phyloP scores from a whole-genome alignment of 2,797 vertebrate genomes.

The Aselliscus stoliczkanus region DNA sequence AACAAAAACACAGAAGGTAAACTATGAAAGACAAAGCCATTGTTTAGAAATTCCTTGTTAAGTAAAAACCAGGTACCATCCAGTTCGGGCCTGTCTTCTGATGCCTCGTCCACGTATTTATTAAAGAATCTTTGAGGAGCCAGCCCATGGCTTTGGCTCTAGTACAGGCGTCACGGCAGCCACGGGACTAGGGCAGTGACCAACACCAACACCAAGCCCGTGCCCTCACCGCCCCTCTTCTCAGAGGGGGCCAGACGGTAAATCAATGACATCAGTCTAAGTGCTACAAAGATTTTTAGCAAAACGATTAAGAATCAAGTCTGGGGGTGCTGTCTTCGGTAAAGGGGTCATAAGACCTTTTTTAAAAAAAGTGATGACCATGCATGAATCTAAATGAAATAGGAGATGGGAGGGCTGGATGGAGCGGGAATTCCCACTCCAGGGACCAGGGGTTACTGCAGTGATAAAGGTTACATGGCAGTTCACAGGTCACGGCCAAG shows the following conservation, averaged over 20 bases:
- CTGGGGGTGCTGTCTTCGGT: not conserved
- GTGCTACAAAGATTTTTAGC: not conserved
- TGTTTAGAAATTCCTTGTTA: not conserved
- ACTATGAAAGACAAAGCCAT: not conserved
- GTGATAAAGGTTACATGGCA: not conserved
- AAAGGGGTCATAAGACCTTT: not conserved
- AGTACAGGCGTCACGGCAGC: too few relatives aligned
- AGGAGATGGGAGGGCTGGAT: not conserved
- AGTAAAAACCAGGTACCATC: not conserved
- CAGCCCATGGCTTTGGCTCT: too few relatives aligned
- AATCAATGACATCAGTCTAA: fast-evolving
- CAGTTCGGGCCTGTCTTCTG: not conserved
- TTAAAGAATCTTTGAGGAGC: not conserved
- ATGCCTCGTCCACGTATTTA: not conserved
- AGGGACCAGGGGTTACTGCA: not conserved
- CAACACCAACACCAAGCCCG: not conserved
- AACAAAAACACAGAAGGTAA: not conserved
- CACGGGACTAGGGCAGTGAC: not conserved
- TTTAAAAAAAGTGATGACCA: not conserved
- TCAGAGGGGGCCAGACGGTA: not conserved
- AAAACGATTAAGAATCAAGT: not conserved
- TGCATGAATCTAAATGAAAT: not conserved
- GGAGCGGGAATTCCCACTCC: not conserved
- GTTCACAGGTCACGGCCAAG: not conserved
- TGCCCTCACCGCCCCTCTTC: too few relatives aligned